Base-by-base conservation (phyloP, 2,888 invertebrate species). In the Erpobdella octoculata region DNA sequence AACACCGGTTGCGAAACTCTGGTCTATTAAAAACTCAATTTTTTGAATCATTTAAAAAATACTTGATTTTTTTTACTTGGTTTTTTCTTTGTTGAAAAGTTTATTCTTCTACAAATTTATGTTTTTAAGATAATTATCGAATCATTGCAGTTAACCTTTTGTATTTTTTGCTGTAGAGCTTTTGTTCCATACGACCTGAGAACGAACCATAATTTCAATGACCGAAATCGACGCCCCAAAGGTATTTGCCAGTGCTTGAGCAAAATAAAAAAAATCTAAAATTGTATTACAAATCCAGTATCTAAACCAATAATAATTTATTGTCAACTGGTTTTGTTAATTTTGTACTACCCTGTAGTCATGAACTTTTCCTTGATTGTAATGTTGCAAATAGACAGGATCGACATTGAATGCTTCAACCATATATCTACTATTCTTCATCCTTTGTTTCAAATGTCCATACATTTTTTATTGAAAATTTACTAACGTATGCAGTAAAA, bases 181-280 rank as follows among this genome's bases (percentile, higher is more conserved):
- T 89, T 77, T 3, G 89, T 88, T 0, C 95, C 95, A 77, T 90
- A 89, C 72, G 89, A 85, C 75, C 93, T 87, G 77, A 95, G 84
- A 0, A 92, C 92, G 74, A 93, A 91, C 95, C 95, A 95, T n/a
- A 95, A 84, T 83, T 95, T 95, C 28, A 95, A 84, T 0, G 95
- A 88, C 64, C 94, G 87, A 82, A 95, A 94, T 76, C 93, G 86
- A 73, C 94, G 86, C 0, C 93, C 92, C 33, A 93, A 85, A 4
- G 91, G 88, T 80, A 92, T 90, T 83, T 92, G 91, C 91, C 91
- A 91, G 79, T 92, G 89, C 85, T 92, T 85, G 74, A 88, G 88
- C 59, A 35, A 53, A 36, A 12, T 8, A 36, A 61, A 37, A 41
- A 28, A 53, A 2, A 21, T 37, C 28, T 66, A 5, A 70, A 66